Conservation (phyloP, 2,797 vertebrate genomes). For the Otus scops region DNA sequence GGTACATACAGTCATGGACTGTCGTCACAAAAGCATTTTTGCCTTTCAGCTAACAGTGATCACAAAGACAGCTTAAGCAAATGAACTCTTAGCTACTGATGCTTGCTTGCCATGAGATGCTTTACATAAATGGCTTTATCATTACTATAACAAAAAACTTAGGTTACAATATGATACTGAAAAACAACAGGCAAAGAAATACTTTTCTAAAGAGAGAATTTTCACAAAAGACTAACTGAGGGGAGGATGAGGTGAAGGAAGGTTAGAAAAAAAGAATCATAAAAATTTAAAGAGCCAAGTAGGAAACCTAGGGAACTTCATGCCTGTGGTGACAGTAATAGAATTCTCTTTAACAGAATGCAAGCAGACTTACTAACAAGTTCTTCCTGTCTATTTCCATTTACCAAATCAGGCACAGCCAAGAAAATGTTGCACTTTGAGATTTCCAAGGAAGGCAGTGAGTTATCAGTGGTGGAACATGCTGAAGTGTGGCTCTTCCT, state of each 20-base stretch:
- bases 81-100: neutral
- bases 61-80: neutral
- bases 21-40: neutral
- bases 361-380: conserved; percentile 42
- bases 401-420: conserved; percentile 81
- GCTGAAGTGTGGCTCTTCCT: conserved; percentile 96
- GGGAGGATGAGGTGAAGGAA: neutral
- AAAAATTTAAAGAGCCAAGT: neutral
- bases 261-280: neutral
- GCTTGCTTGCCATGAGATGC: neutral
- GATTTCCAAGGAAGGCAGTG: conserved; percentile 90
- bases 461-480: conserved; percentile 90
- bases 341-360: neutral
- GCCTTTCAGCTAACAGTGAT: neutral
- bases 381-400: conserved; percentile 54
- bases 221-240: neutral
- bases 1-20: neutral
- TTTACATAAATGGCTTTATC: neutral
- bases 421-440: conserved; percentile 89
- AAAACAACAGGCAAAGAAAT: neutral
- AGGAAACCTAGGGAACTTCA: neutral
- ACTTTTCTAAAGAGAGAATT: neutral
- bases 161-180: neutral
- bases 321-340: neutral
- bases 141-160: neutral